Base-by-base conservation (phyloP, 2,113 vertebrate species). In the Mustela lutreola region DNA sequence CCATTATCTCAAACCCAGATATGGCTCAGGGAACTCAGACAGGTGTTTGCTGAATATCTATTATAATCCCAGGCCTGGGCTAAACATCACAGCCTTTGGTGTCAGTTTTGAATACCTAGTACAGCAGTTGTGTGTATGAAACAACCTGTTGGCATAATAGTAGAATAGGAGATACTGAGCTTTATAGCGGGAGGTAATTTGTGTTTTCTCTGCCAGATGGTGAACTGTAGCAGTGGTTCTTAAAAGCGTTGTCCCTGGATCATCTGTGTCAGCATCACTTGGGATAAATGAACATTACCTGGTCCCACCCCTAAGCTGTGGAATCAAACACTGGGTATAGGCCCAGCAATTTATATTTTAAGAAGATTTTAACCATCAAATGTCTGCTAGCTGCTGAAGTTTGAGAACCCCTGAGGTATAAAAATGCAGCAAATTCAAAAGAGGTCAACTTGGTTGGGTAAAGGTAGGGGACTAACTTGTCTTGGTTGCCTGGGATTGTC, bases 181-280 rank as follows among this genome's bases (percentile, higher is more conserved):
- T 70, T 82, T 56, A 31, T 2, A 33, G 11, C 80, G 56, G 31
- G 73, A 78, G 56, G 78, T 65, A 60, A 53, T 67, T 36, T 45
- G 12, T 97, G n/a, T 85, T 97, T 96, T 90, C 50, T 90, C 36
- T 95, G 76, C 62, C 45, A 91, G 48, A 31, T 75, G 5, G 56
- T 95, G 53, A 82, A 70, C 24, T 65, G 16, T 60, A 89, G 82
- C 45, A 62, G 33, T 86, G 50, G 50, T 94, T 95, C 79, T 85
- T 28, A 67, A 80, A 94, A n/a, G 56, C 56, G 11, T 33, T 21
- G 75, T 82, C 70, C 67, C 42, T 87, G 62, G 42, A 70, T 78
- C 45, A 82, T 12, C 26, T 93, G 18, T 45, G 89, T 67, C 53
- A 85, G 28, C 7, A 26, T 56, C 22, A 31, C 39, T 97, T 97